Percentiles rank a stretch among this genome's conserved stretches.
These are phyloP conservation scores for Ariopsis seemanni DNA, from an alignment of 2,113 vertebrate genomes.

Conservation along the genomic window DNA sequence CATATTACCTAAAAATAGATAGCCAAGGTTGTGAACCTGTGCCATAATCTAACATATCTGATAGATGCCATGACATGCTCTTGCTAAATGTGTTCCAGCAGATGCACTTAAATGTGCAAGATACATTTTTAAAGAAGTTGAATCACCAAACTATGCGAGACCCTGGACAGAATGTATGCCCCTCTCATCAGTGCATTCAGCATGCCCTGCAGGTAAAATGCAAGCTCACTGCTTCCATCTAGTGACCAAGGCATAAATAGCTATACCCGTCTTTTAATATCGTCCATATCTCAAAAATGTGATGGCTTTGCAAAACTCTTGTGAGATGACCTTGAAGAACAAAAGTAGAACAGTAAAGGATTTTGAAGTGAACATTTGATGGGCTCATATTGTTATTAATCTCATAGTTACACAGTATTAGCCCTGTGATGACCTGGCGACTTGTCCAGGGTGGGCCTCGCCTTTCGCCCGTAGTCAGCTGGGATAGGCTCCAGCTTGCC, in stretches of 20 bases:
- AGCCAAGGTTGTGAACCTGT: not conserved
- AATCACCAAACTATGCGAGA: not conserved
- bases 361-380: not conserved
- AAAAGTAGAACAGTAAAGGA: not conserved
- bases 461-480: too few species aligned
- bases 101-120: not conserved
- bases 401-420: too few species aligned
- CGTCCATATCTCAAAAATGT: not conserved
- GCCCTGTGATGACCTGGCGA: too few species aligned
- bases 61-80: not conserved
- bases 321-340: not conserved
- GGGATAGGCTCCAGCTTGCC: too few species aligned
- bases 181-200: not conserved
- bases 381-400: not conserved
- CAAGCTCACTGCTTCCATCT: slow-evolving; percentile 62
- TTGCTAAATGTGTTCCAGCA: not conserved
- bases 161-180: not conserved
- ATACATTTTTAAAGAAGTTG: not conserved
- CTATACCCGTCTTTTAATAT: not conserved
- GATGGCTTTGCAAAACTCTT: not conserved
- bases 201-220: not conserved
- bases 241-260: slow-evolving; percentile 41
- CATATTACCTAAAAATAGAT: not conserved
- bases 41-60: not conserved
- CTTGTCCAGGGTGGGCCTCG: too few species aligned